Percentiles rank a stretch among this genome's conserved stretches.
phyloP scores from a whole-genome alignment of 2,888 invertebrate genomes.

The Dorcus hopei region DNA sequence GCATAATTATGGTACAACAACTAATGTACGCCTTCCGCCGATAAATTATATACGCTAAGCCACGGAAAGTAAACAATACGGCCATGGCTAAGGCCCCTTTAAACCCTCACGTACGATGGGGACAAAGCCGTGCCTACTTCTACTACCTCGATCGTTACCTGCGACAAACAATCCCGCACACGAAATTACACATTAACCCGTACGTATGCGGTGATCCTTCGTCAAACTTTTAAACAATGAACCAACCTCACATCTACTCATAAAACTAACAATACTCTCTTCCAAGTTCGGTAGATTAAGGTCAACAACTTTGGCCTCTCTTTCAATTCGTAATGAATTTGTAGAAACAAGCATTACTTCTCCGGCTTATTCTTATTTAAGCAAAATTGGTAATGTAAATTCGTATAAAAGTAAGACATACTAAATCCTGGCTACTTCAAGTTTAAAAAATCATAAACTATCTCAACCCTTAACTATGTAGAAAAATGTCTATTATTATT shows the following conservation, averaged over 20 bases:
- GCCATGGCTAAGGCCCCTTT: background rate
- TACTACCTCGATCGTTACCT: background rate
- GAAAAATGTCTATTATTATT: no score
- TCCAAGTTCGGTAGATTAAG: background rate
- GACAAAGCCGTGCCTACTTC: background rate
- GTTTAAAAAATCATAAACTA: no score
- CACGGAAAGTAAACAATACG: conserved; percentile 1
- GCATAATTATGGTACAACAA: conserved; percentile 21
- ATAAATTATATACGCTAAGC: conserved; percentile 21
- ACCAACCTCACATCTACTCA: background rate
- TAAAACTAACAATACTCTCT: background rate
- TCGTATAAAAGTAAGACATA: no score
- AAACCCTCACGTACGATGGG: background rate
- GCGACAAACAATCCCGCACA: conserved; percentile 2
- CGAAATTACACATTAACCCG: conserved; percentile 1
- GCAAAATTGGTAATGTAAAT: no score
- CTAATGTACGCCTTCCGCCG: conserved; percentile 19
- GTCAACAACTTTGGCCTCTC: background rate
- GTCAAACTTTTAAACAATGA: background rate
- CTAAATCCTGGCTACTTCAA: no score
- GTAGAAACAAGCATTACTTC: no score
- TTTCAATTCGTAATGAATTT: background rate
- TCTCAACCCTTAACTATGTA: no score
- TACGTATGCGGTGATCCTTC: background rate
- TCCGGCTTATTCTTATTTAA: no score